These are phyloP conservation scores for Onychomys leucogaster DNA, from an alignment of 2,797 vertebrate species.

Conservation along the genomic window DNA sequence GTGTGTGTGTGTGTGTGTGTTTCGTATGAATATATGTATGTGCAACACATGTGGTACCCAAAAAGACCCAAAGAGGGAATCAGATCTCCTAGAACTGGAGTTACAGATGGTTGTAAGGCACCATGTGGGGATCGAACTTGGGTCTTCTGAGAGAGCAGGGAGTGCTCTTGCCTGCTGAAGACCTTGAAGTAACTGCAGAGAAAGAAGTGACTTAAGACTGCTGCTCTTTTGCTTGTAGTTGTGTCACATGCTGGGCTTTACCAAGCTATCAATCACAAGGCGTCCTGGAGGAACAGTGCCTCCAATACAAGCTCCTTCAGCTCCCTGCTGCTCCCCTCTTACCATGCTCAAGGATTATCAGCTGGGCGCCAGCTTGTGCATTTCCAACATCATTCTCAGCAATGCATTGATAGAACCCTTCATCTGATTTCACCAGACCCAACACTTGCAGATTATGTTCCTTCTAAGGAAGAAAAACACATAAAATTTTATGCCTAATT, in stretches of 20 bases:
- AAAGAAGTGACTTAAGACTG: neutral
- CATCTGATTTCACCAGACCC: slow-evolving; percentile 97
- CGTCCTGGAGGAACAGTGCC: neutral
- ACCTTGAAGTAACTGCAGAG: neutral
- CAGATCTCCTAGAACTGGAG: neutral
- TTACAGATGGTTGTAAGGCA: neutral
- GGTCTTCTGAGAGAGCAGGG: neutral
- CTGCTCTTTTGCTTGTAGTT: slow-evolving; percentile 1
- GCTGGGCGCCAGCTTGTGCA: slow-evolving; percentile 95
- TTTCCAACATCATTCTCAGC: slow-evolving; percentile 98
- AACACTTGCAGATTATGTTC: slow-evolving; percentile 98
- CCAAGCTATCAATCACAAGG: neutral
- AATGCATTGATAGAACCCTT: slow-evolving; percentile 99
- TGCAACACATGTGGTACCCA: neutral
- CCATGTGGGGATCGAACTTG: neutral
- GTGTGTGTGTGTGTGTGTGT: neutral
- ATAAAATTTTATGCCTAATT: slow-evolving; percentile 53
- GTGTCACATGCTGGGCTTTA: neutral
- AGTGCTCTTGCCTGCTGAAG: neutral
- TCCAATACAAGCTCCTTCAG: neutral
- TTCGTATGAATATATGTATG: neutral
- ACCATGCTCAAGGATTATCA: slow-evolving; percentile 98
- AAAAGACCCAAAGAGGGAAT: neutral
- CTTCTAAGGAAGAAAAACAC: slow-evolving; percentile 89
- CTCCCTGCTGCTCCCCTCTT: slow-evolving; percentile 83